Conservation (phyloP, 2,113 vertebrate species). For the Montifringilla adamsi region DNA sequence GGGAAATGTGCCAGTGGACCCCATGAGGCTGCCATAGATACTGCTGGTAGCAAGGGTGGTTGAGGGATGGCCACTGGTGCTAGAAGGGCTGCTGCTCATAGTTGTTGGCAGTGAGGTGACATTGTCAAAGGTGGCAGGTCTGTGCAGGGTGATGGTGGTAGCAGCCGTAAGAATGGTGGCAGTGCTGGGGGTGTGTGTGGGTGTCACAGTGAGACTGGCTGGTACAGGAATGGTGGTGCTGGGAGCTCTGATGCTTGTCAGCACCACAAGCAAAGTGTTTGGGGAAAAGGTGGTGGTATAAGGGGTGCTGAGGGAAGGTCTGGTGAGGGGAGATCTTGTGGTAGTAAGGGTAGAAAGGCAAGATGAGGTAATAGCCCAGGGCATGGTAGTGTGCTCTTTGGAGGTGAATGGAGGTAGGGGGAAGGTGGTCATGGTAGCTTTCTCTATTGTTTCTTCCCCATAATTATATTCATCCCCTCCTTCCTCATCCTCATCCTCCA, state of each 20-base stretch:
- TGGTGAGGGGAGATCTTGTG: too few species aligned
- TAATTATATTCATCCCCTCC: neutral
- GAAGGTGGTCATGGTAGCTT: rapidly evolving
- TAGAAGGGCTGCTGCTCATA: neutral
- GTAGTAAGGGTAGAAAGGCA: neutral
- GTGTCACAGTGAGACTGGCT: neutral
- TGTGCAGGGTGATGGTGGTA: rapidly evolving
- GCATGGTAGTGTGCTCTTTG: neutral
- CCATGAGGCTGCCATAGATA: neutral
- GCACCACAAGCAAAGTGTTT: neutral
- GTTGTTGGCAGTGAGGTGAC: neutral
- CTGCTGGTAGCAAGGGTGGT: neutral
- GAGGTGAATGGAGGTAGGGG: neutral
- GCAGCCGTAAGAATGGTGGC: rapidly evolving
- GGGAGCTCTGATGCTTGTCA: neutral
- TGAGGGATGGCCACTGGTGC: neutral
- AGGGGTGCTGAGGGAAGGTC: neutral
- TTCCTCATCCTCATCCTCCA: neutral
- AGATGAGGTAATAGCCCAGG: neutral
- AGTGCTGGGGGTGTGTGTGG: neutral
- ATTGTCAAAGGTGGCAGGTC: neutral
- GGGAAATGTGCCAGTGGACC: rapidly evolving
- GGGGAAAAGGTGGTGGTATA: neutral
- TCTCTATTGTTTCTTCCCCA: neutral
- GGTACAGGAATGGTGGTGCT: neutral